Evolutionary conservation across 2,888 invertebrate genomes (phyloP), one percentile per base, ranked within the genome.

Genomic region (Cephus runcator): DNA sequence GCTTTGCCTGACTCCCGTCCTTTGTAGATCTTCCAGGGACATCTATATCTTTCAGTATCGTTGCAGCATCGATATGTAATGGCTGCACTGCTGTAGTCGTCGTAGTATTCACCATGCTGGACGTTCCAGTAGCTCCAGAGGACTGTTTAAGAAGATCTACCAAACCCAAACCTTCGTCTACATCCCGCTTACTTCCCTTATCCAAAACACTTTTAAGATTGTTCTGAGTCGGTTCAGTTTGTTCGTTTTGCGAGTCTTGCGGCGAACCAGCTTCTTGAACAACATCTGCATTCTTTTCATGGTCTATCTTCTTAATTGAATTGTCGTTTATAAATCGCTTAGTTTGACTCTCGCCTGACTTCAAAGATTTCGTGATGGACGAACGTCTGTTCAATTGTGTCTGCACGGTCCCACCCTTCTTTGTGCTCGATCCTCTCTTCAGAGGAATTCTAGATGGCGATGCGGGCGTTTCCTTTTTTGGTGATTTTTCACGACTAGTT

Each of bases 51-150:
- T 83, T 78, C 4, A 86, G 78, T 36, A 87, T 81, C 9, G 85
- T 79, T 2, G 85, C 83, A 4, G 89, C 87, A 76, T 91, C 90
- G 73, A 91, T 89, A 73, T 90, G 86, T 6, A 91, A 81, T 0
- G 91, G 91, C 35, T 91, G 88, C 1, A 89, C 90, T 0, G 91
- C 91, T 1, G 91, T 91, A 6, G 89, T 87, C 0, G 91, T 87
- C 12, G 91, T 90, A 4, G 90, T 90, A 74, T 87, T 91, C 12
- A 91, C 91, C 12, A 91, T 88, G 77, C 90, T 91, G 6, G 90
- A 89, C 0, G 84, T 87, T 4, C 90, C 89, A 30, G 86, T 87
- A 9, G 88, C 88, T 0, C 84, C 84, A 0, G 89, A 87, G 0
- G 90, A 83, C 73, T 89, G 87, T 71, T 90, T 90, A 77, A 91